Percentiles rank a stretch among this genome's conserved stretches.
These are phyloP conservation scores for Anser cygnoides DNA, from an alignment of 2,113 vertebrate species.

Conservation along the genomic window DNA sequence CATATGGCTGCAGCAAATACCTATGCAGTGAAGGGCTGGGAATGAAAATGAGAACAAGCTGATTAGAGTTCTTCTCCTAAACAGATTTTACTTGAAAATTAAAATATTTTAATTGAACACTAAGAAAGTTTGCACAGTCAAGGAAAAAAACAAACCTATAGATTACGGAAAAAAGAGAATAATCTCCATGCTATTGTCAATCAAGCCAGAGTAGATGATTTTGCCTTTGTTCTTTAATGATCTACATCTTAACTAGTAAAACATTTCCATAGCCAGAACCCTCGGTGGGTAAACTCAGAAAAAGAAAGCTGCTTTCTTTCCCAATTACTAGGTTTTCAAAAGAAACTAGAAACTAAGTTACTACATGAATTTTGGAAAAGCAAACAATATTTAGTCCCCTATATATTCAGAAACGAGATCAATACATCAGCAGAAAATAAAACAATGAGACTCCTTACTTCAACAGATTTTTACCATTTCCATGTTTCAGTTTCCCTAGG, in stretches of 20 bases:
- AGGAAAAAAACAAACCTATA: neutral
- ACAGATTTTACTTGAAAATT: conserved; percentile 22
- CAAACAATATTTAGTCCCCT: neutral
- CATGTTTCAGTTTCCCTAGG: neutral
- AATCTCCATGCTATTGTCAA: neutral
- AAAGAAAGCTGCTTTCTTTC: neutral
- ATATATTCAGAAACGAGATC: neutral
- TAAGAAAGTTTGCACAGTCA: neutral
- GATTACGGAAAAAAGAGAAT: neutral
- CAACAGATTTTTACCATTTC: neutral
- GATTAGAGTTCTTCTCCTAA: conserved; percentile 12
- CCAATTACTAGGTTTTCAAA: neutral
- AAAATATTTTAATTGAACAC: neutral
- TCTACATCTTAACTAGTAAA: conserved; percentile 45
- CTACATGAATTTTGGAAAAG: neutral
- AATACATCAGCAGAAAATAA: neutral
- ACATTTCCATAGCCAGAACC: conserved; percentile 29
- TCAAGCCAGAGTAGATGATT: conserved; percentile 26
- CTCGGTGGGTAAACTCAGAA: neutral
- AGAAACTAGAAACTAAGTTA: neutral
- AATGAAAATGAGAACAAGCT: conserved; percentile 36
- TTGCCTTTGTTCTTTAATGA: conserved; percentile 50
- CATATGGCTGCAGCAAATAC: conserved; percentile 65
- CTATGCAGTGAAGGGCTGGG: conserved; percentile 47
- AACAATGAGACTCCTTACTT: neutral